phyloP scores from a whole-genome alignment of 2,888 invertebrate species.

The Cosmia pyralina region DNA sequence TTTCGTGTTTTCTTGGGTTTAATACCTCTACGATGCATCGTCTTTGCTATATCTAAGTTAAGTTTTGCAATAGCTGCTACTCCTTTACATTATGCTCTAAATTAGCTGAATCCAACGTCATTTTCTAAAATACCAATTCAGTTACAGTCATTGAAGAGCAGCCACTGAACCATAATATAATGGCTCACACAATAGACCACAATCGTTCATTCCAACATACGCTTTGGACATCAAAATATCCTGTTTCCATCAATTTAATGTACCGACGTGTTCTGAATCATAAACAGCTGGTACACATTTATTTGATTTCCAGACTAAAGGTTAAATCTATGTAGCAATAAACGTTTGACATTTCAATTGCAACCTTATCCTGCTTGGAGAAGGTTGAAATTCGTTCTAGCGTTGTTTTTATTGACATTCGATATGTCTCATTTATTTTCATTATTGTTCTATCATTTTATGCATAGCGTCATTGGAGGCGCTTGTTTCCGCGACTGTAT shows the following conservation, averaged over 20 bases:
- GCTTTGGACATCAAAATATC: slow-evolving; percentile 46
- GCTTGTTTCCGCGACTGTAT: slow-evolving; percentile 44
- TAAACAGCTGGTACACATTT: slow-evolving; percentile 39
- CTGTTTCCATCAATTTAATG: slow-evolving; percentile 48
- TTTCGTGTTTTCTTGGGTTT: no score
- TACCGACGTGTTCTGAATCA: slow-evolving; percentile 49
- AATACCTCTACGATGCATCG: no score
- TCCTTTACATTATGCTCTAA: no score
- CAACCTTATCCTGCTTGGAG: neutral
- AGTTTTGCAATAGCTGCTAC: neutral
- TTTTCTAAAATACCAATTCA: slow-evolving; percentile 10
- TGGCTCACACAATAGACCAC: slow-evolving; percentile 22
- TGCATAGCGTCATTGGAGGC: slow-evolving; percentile 48
- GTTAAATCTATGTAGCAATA: slow-evolving; percentile 27
- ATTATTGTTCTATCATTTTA: slow-evolving; percentile 51
- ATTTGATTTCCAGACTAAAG: slow-evolving; percentile 45
- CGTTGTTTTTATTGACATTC: slow-evolving; percentile 37
- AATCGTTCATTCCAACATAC: slow-evolving; percentile 33
- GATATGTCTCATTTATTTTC: slow-evolving; percentile 56
- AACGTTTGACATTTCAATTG: slow-evolving; percentile 13
- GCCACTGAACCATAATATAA: slow-evolving; percentile 13
- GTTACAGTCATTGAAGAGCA: slow-evolving; percentile 20
- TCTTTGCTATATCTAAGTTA: neutral
- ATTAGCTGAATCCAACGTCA: neutral
- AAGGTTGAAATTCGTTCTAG: slow-evolving; percentile 22